Base-by-base conservation (phyloP, 2,888 invertebrate genomes). In the Platypus cylindrus region DNA sequence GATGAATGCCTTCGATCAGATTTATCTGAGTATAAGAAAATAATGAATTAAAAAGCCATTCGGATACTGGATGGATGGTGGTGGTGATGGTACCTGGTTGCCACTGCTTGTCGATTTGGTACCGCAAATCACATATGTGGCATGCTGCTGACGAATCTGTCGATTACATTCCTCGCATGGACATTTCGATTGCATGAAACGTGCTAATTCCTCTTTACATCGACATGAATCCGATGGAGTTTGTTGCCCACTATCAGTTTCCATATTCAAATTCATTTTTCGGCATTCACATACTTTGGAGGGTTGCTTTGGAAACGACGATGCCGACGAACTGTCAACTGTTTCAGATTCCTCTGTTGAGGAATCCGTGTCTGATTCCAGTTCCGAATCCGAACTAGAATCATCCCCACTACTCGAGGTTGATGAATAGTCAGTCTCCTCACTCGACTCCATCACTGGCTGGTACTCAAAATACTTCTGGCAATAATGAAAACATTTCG, bases 71-170 rank as follows among this genome's bases (percentile, higher is more conserved):
- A n/a, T n/a, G 20, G 20, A 20, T 20, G 20, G 20, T 9, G 5
- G 20, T 20, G 20, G 9, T 20, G 20, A n/a, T n/a, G 7, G 13
- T 27, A 40, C 39, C 24, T 36, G 33, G n/a, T 38, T 30, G 5
- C 46, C 49, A 32, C 41, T 40, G 9, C 39, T 34, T 5, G 44
- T 48, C 17, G 33, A 27, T 40, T 42, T 48, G 1, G 42, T 40
- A 5, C 51, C 53, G 3, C 45, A 39, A 28, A 53, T 44, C 7
- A 55, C 40, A 17, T 42, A 48, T 5, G 45, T 45, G 2, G 45
- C 45, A 12, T 30, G 33, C 29, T 36, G 29, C 13, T 35, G 45
- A 20, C 37, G 41, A 23, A 44, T 29, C 26, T 44, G 40, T 27
- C 35, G 37, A 17, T 40, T 43, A 27, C 52, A 50, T 17, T 34